Percentiles rank a stretch among this genome's conserved stretches.
Evolutionary conservation across 2,113 vertebrate species (phyloP).

Genomic region (Chloropsis hardwickii): DNA sequence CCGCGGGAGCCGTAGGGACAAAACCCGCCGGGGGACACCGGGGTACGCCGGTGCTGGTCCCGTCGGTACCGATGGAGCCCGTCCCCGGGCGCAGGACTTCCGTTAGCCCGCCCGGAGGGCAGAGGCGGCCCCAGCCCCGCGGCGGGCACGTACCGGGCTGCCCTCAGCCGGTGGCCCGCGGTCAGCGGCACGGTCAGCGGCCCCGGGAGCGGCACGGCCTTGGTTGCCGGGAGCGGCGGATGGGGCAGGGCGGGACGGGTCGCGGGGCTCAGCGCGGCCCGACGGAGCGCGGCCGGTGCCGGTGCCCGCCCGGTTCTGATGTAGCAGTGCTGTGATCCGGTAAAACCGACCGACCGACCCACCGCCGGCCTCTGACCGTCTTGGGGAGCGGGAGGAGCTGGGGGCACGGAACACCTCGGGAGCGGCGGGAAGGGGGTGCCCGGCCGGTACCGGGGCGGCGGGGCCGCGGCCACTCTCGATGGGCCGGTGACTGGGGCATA

Average conservation of each 20-base stretch:
- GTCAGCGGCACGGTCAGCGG: too few relatives aligned
- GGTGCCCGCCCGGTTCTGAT: neutral
- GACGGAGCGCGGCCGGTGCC: neutral
- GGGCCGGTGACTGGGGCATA: neutral
- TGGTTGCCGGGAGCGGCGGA: neutral
- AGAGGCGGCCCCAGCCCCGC: neutral
- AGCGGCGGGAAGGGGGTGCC: neutral
- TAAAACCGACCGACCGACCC: neutral
- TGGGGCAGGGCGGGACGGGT: neutral
- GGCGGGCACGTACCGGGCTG: neutral
- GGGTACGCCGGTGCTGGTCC: neutral
- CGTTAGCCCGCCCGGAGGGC: neutral
- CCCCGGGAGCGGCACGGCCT: neutral
- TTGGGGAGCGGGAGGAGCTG: neutral
- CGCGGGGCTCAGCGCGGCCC: neutral
- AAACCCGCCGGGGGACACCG: neutral
- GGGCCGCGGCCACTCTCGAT: neutral
- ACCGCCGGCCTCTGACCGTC: neutral
- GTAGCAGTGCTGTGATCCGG: neutral
- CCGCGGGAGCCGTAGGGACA: constrained; percentile 79
- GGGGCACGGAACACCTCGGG: neutral
- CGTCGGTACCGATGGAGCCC: neutral
- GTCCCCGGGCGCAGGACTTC: neutral
- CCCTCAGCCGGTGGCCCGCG: neutral
- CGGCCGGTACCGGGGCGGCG: neutral